phyloP scores from a whole-genome alignment of 2,888 invertebrate genomes.

The Onthophagus sagittarius region DNA sequence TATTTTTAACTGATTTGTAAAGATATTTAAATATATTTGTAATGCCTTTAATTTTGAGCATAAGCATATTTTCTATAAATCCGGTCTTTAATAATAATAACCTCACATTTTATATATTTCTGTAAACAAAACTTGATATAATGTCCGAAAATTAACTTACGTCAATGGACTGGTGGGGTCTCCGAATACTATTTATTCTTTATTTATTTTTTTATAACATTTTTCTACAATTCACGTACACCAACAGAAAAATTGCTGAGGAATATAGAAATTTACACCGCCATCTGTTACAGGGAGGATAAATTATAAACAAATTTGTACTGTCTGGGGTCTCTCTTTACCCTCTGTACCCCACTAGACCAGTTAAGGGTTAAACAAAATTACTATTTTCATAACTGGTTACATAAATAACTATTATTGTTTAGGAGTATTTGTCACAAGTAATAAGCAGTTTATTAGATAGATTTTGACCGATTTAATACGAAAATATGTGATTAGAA shows the following conservation, averaged over 20 bases:
- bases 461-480: too few species aligned
- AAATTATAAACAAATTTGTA: not conserved
- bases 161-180: not conserved
- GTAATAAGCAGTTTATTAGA: too few species aligned
- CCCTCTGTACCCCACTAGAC: not conserved
- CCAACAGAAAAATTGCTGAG: not conserved
- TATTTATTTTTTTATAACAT: not conserved
- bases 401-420: too few species aligned
- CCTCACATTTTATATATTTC: not conserved
- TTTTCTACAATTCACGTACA: not conserved
- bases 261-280: not conserved
- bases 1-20: too few species aligned
- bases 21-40: too few species aligned
- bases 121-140: not conserved
- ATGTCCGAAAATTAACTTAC: not conserved
- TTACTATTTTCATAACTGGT: too few species aligned
- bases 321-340: not conserved
- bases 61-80: too few species aligned
- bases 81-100: too few species aligned
- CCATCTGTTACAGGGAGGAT: not conserved
- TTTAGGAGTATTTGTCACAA: too few species aligned
- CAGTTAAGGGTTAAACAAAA: not conserved
- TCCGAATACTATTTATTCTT: not conserved
- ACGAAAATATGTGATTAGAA: too few species aligned
- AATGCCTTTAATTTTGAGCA: too few species aligned